These are phyloP conservation scores for Troilus luridus DNA, from an alignment of 2,888 invertebrate species.

Conservation along the genomic window DNA sequence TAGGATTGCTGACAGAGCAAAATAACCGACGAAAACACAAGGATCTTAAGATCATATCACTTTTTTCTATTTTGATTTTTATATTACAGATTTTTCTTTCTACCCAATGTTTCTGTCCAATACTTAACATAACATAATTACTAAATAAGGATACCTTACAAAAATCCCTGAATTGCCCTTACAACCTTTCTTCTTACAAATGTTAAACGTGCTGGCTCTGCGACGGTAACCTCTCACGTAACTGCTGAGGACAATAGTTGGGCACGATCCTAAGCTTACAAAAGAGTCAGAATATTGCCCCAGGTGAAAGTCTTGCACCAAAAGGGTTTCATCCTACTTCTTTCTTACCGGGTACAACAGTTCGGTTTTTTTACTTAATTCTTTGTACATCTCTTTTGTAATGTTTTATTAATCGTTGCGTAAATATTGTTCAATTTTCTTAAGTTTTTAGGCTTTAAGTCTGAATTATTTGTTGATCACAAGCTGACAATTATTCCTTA, in stretches of 20 bases:
- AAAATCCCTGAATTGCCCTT: background rate
- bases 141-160: background rate
- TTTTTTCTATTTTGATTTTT: no score
- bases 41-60: no score
- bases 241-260: background rate
- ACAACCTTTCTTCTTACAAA: background rate
- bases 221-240: conserved; percentile 3
- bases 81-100: no score
- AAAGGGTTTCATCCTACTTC: background rate
- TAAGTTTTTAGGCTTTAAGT: background rate
- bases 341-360: background rate
- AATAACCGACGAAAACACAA: no score
- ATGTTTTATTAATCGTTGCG: background rate
- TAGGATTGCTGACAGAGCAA: no score
- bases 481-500: no score
- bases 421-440: background rate
- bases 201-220: background rate
- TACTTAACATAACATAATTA: no score
- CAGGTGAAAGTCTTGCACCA: background rate
- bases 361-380: background rate
- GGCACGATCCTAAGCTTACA: conserved; percentile 1
- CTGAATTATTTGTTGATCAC: no score
- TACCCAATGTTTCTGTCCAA: background rate
- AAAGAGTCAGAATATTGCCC: background rate
- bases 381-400: background rate